These are phyloP conservation scores for Acinonyx jubatus DNA, from an alignment of 2,113 vertebrate species.

Conservation along the genomic window DNA sequence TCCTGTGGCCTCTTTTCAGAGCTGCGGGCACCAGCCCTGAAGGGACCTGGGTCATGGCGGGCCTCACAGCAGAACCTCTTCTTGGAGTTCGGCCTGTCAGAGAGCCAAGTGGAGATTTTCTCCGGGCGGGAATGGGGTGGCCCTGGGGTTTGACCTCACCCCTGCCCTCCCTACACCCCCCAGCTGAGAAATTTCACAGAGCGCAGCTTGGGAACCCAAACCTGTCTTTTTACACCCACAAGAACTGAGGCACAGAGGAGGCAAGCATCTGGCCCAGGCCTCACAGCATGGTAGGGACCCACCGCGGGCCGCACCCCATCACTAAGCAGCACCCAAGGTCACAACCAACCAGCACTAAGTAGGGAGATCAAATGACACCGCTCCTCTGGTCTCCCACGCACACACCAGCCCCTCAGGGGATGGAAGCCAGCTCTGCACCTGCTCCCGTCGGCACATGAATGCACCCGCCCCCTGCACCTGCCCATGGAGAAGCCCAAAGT, in stretches of 20 bases:
- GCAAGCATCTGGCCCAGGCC: background rate
- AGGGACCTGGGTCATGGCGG: too few species aligned
- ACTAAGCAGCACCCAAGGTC: background rate
- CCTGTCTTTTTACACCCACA: background rate
- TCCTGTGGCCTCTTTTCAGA: background rate
- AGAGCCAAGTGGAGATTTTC: background rate
- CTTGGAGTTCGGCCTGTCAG: background rate
- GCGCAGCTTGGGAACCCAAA: background rate
- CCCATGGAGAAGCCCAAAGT: background rate
- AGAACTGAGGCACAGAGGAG: background rate
- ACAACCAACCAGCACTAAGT: background rate
- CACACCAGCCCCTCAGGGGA: background rate
- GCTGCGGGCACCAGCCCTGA: accelerated
- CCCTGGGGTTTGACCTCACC: background rate
- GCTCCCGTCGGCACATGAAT: accelerated
- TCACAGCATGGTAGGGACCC: background rate
- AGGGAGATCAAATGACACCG: background rate
- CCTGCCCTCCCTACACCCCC: background rate
- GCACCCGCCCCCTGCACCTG: background rate
- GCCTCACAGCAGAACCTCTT: background rate
- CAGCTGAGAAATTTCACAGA: background rate
- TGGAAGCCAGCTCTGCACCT: background rate
- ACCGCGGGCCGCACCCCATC: accelerated
- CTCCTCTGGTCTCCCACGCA: accelerated
- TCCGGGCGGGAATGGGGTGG: background rate